phyloP scores from a whole-genome alignment of 2,888 invertebrate species.

The Panzeria rudis region DNA sequence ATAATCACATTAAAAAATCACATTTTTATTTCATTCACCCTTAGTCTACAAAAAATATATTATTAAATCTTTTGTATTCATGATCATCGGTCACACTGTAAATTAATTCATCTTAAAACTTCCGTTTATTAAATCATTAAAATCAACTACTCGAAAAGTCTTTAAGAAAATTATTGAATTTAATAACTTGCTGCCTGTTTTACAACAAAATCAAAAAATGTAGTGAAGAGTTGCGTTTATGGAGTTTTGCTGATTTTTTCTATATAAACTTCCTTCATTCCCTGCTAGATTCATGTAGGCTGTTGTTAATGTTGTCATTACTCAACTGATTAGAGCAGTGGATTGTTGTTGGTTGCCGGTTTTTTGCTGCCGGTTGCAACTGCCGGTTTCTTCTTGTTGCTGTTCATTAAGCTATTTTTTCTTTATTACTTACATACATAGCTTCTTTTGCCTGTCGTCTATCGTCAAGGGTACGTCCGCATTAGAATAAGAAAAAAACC shows the following conservation, averaged over 20 bases:
- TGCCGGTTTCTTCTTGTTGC: conserved; percentile 12
- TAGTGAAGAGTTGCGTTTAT: conserved; percentile 6
- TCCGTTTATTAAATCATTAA: conserved; percentile 57
- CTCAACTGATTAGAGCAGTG: conserved; percentile 34
- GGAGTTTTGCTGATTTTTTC: conserved; percentile 5
- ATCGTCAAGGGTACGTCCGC: background rate
- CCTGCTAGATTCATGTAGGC: conserved; percentile 30
- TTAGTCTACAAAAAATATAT: background rate
- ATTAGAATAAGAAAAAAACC: conserved; percentile 33
- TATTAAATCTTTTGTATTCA: background rate
- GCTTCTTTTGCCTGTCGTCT: conserved; percentile 29
- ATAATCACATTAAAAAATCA: too few relatives aligned
- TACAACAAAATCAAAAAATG: conserved; percentile 17
- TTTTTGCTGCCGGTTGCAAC: background rate
- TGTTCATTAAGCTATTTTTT: conserved; percentile 5
- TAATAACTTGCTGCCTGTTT: conserved; percentile 1
- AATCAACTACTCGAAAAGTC: conserved; percentile 28
- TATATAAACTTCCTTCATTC: background rate
- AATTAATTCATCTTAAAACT: conserved; percentile 28
- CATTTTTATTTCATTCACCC: too few relatives aligned
- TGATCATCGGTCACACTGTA: conserved; percentile 1
- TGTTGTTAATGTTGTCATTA: conserved; percentile 57
- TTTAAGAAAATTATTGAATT: conserved; percentile 38
- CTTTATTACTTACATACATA: background rate
- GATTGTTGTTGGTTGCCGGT: conserved; percentile 26